These are phyloP conservation scores for Vireo griseus DNA, from an alignment of 2,797 vertebrate genomes.

Conservation along the genomic window DNA sequence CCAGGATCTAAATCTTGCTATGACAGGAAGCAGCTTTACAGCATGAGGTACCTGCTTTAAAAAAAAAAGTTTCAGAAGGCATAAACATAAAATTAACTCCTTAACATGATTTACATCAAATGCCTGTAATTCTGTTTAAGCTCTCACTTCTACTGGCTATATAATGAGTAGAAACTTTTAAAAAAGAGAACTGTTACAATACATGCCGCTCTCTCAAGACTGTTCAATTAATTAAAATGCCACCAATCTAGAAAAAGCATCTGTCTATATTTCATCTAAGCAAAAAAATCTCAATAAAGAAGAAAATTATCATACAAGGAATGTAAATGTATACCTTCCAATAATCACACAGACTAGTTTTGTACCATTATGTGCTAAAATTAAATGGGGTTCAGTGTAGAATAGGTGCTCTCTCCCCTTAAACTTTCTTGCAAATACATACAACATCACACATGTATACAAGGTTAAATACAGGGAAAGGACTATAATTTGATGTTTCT, in stretches of 20 bases:
- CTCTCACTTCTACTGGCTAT: neutral
- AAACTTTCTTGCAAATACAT: neutral
- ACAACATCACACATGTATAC: fast-evolving
- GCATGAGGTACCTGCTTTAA: neutral
- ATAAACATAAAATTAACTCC: neutral
- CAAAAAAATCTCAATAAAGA: neutral
- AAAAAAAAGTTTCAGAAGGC: neutral
- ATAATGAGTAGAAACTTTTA: neutral
- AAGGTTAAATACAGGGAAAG: neutral
- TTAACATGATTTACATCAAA: neutral
- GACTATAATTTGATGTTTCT: neutral
- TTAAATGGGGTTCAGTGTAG: neutral
- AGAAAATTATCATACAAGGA: neutral
- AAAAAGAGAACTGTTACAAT: neutral
- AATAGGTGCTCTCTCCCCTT: neutral
- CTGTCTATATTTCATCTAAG: neutral
- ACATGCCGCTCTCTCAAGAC: neutral
- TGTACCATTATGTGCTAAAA: neutral
- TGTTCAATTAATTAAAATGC: neutral
- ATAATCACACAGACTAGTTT: neutral
- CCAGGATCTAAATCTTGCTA: neutral
- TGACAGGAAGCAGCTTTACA: neutral
- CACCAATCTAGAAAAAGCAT: neutral
- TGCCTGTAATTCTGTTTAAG: neutral
- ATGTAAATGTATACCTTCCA: neutral